These are phyloP conservation scores for Heliconius congener DNA, from an alignment of 1,140 invertebrate genomes.

Conservation along the genomic window DNA sequence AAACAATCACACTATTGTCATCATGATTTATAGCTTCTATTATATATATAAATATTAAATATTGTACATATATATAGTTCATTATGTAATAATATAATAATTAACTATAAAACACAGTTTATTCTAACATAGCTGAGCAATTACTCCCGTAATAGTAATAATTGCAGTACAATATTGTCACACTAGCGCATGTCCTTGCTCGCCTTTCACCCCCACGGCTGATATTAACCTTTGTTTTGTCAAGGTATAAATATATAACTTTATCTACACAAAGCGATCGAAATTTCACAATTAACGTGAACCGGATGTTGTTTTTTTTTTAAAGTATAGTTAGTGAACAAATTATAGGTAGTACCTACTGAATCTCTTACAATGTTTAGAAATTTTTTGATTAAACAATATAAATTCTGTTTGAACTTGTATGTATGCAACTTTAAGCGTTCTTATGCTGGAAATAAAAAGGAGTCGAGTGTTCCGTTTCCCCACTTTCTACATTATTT, in stretches of 20 bases:
- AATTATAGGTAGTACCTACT: no score
- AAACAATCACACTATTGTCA: no score
- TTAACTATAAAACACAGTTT: neutral
- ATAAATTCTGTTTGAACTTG: no score
- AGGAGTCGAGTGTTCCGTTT: no score
- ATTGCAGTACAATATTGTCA: slow-evolving; percentile 32
- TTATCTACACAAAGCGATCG: neutral
- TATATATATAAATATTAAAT: no score
- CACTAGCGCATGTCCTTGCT: slow-evolving; percentile 40
- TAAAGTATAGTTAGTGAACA: neutral
- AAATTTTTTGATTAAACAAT: no score
- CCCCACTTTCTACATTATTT: no score
- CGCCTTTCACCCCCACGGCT: slow-evolving; percentile 42
- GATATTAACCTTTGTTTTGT: slow-evolving; percentile 39
- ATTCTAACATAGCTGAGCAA: slow-evolving; percentile 3
- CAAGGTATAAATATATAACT: slow-evolving; percentile 10
- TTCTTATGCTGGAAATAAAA: no score
- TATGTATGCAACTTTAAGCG: no score
- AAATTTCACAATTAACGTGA: slow-evolving; percentile 18
- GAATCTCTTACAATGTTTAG: no score
- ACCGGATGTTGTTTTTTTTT: slow-evolving; percentile 1
- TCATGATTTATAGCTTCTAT: no score
- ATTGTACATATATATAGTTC: no score
- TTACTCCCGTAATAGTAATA: slow-evolving; percentile 22
- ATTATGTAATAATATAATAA: neutral